These are phyloP conservation scores for Cerastis leucographa DNA, from an alignment of 2,888 invertebrate species.

Conservation along the genomic window DNA sequence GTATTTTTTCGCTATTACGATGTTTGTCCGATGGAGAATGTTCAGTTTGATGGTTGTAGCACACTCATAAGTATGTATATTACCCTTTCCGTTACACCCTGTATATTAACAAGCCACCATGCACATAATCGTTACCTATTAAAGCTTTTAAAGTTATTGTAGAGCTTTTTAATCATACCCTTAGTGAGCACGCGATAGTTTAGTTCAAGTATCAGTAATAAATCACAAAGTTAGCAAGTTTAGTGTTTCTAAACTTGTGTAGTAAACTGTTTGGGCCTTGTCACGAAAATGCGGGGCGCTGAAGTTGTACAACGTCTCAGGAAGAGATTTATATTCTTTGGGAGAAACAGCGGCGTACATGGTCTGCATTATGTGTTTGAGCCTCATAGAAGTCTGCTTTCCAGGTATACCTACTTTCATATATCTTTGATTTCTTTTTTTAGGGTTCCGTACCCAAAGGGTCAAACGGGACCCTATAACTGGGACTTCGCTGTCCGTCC, in stretches of 20 bases:
- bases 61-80: no score
- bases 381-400: constrained; percentile 84
- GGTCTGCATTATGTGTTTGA: constrained; percentile 91
- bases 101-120: constrained; percentile 34
- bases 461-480: no score
- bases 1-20: no score
- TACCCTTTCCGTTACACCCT: no score
- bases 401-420: constrained; percentile 81
- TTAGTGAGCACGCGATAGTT: constrained; percentile 47
- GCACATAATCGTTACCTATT: constrained; percentile 22
- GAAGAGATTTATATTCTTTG: constrained; percentile 76
- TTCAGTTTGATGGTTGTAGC: no score
- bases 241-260: constrained; percentile 23
- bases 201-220: constrained; percentile 29
- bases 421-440: background rate
- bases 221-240: constrained; percentile 36
- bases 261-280: constrained; percentile 17
- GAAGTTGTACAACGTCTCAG: constrained; percentile 36
- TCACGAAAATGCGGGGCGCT: constrained; percentile 41
- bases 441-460: no score
- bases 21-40: no score
- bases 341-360: constrained; percentile 84
- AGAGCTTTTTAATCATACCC: constrained; percentile 49
- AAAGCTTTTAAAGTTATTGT: constrained; percentile 72
- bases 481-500: no score